These are phyloP conservation scores for Callipepla californica DNA, from an alignment of 2,113 vertebrate species.

Conservation along the genomic window DNA sequence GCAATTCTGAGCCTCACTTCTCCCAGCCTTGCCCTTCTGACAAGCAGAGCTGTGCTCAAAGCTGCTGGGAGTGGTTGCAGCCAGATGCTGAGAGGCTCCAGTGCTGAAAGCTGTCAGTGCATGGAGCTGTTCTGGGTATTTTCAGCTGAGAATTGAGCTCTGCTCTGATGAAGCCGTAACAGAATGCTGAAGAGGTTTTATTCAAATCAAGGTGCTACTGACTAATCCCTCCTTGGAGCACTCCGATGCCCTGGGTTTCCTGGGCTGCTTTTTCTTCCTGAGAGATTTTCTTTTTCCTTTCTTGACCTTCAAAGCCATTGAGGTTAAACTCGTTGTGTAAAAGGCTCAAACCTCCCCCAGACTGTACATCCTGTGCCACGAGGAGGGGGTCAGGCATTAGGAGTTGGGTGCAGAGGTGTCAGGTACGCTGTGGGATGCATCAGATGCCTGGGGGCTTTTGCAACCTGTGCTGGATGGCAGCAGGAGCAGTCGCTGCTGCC, in stretches of 20 bases:
- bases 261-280: neutral
- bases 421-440: neutral
- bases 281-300: neutral
- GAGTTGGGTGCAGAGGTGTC: rapidly evolving
- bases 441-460: neutral
- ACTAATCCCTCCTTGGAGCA: neutral
- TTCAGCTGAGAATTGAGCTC: neutral
- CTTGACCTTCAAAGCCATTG: neutral
- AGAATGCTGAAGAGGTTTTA: neutral
- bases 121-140: neutral
- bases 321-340: neutral
- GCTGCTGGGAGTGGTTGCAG: neutral
- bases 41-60: neutral
- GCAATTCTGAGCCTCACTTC: neutral
- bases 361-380: rapidly evolving
- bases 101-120: neutral
- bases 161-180: neutral
- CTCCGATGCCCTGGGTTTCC: neutral
- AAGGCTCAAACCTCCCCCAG: neutral
- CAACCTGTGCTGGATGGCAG: neutral
- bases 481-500: neutral
- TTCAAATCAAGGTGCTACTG: neutral
- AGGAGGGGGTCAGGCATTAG: rapidly evolving
- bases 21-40: neutral
- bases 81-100: rapidly evolving